phyloP scores from a whole-genome alignment of 2,888 invertebrate species.

The Malthinus seriepunctatus region DNA sequence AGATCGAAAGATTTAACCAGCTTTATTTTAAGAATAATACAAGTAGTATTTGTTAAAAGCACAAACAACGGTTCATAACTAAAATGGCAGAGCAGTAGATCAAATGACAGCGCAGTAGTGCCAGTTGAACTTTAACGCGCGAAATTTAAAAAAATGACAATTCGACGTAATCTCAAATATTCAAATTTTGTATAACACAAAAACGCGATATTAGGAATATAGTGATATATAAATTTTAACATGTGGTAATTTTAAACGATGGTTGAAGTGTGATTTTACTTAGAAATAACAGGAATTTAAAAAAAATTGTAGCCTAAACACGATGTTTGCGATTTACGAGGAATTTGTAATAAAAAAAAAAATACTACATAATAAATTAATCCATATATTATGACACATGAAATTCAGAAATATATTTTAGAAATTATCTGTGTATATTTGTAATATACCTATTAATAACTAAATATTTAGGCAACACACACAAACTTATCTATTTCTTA shows the following conservation, averaged over 20 bases:
- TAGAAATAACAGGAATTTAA: no score
- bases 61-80: background rate
- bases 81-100: background rate
- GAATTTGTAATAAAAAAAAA: slow-evolving; percentile 5
- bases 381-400: slow-evolving; percentile 56
- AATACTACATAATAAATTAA: slow-evolving; percentile 48
- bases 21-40: background rate
- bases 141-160: background rate
- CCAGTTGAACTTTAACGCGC: background rate
- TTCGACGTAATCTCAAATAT: no score
- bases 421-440: slow-evolving; percentile 52
- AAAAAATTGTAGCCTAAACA: no score
- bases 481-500: slow-evolving; percentile 45
- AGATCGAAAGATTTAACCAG: background rate
- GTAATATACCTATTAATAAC: slow-evolving; percentile 48
- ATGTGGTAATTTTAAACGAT: no score
- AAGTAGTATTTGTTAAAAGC: background rate
- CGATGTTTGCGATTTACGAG: background rate
- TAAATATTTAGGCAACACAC: slow-evolving; percentile 49
- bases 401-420: slow-evolving; percentile 56
- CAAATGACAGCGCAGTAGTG: background rate
- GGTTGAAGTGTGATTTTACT: no score
- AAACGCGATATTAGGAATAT: no score
- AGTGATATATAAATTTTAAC: no score
- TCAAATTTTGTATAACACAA: no score